A percentile compares a stretch with the other conserved stretches of the same genome.
Evolutionary conservation across 2,797 vertebrate species (phyloP).

Genomic region (Phyllotis vaccarum): DNA sequence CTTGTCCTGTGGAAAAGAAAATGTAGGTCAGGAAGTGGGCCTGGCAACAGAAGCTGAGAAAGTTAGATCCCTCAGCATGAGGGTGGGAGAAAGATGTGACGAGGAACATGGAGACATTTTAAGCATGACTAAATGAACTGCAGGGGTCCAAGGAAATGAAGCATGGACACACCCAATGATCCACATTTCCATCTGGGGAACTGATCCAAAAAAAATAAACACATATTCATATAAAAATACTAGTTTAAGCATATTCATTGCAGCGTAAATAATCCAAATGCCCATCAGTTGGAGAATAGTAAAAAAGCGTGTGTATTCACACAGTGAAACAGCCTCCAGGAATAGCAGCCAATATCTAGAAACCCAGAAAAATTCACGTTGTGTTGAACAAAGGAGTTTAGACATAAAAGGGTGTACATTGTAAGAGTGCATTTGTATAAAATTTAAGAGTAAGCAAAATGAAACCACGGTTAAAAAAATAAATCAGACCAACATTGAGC

Average conservation of each 20-base stretch:
- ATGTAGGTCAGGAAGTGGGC: neutral
- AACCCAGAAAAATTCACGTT: neutral
- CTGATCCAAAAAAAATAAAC: neutral
- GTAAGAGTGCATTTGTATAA: neutral
- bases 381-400: neutral
- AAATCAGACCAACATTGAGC: neutral
- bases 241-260: neutral
- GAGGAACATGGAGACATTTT: neutral
- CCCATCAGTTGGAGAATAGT: neutral
- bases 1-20: constrained; percentile 72
- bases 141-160: neutral
- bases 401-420: neutral
- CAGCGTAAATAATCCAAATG: neutral
- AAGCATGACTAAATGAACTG: neutral
- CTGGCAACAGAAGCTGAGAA: neutral
- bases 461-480: neutral
- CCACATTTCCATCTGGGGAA: neutral
- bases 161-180: neutral
- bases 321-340: neutral
- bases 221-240: neutral
- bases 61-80: neutral
- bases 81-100: neutral
- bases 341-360: neutral
- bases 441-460: constrained; percentile 26
- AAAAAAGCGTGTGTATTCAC: neutral